A percentile compares a stretch with the other conserved stretches of the same genome.
Conservation (phyloP, 2,113 vertebrate species). For the Lepisosteus oculatus region DNA sequence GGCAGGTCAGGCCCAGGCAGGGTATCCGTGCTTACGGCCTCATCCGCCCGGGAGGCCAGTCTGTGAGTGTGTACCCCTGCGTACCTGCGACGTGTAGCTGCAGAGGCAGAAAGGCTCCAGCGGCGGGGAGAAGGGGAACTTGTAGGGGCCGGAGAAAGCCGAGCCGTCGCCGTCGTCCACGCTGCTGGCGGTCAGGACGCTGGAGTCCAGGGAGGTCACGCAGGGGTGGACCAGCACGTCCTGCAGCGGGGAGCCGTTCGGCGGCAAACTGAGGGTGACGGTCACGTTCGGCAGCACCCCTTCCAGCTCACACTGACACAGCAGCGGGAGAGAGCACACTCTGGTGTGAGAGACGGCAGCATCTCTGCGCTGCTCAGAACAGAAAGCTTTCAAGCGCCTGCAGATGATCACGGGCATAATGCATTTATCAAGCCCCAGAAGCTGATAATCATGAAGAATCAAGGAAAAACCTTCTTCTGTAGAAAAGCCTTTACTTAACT, state of each 20-base stretch:
- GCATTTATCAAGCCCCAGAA: too few species aligned
- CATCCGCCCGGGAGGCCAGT: too few species aligned
- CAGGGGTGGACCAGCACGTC: slow-evolving; percentile 89
- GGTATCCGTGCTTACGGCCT: too few species aligned
- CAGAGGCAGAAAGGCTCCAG: slow-evolving; percentile 84
- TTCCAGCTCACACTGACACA: slow-evolving; percentile 84
- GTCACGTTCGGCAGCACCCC: slow-evolving; percentile 82
- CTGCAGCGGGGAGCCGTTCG: slow-evolving; percentile 85
- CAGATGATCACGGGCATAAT: too few species aligned
- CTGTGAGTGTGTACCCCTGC: too few species aligned
- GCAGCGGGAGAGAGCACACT: slow-evolving; percentile 5
- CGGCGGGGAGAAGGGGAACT: slow-evolving; percentile 88
- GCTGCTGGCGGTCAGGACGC: slow-evolving; percentile 81
- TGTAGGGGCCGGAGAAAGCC: slow-evolving; percentile 85
- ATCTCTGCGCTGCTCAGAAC: too few species aligned
- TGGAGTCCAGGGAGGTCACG: slow-evolving; percentile 83
- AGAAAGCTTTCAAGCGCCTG: too few species aligned
- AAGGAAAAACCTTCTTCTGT: too few species aligned
- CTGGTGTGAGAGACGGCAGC: too few species aligned
- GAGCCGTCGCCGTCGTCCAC: slow-evolving; percentile 73
- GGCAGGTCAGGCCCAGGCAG: too few species aligned
- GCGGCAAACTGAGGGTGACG: slow-evolving; percentile 79
- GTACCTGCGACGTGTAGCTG: slow-evolving; percentile 88
- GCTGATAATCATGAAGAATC: too few species aligned
- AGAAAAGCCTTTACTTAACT: too few species aligned